These are phyloP conservation scores for Phalloptychus januarius DNA, from an alignment of 2,797 vertebrate genomes.

Conservation along the genomic window DNA sequence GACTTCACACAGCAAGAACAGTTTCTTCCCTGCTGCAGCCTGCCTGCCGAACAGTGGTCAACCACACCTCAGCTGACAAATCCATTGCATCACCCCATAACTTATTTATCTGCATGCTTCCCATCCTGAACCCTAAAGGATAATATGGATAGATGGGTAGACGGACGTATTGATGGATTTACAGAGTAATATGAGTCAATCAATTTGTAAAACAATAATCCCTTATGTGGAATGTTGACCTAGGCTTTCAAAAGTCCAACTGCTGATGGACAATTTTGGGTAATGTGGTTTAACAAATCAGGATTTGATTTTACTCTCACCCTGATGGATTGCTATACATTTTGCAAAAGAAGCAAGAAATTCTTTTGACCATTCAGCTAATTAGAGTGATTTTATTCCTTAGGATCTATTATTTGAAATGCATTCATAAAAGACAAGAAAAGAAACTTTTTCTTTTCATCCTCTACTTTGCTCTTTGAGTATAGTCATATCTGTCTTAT, in stretches of 20 bases:
- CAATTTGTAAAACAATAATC: background rate
- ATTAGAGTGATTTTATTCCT: background rate
- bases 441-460: background rate
- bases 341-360: background rate
- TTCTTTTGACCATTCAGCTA: background rate
- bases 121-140: background rate
- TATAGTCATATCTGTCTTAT: background rate
- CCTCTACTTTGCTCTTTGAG: background rate
- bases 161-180: background rate
- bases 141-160: background rate
- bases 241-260: background rate
- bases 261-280: background rate
- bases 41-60: no score
- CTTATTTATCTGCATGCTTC: background rate
- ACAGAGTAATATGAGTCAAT: background rate
- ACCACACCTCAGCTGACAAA: no score
- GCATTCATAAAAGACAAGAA: background rate
- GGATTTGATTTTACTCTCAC: background rate
- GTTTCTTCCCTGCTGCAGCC: no score
- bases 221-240: background rate
- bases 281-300: background rate
- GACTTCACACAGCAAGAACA: no score
- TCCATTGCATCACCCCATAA: no score
- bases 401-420: background rate
- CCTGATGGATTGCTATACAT: background rate